phyloP scores from a whole-genome alignment of 2,113 vertebrate species.

The Gymnobelideus leadbeateri region DNA sequence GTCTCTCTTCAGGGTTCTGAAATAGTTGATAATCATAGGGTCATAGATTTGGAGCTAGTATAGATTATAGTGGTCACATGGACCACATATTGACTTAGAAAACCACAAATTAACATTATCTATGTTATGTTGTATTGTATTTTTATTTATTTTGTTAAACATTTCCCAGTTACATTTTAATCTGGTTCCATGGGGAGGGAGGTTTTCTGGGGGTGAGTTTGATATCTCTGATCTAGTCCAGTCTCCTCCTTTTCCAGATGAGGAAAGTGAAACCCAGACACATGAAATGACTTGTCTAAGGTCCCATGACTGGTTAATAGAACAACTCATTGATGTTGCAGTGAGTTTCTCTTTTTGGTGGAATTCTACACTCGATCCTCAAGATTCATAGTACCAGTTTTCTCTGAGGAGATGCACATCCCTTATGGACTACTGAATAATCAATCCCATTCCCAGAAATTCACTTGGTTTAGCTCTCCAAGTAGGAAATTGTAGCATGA shows the following conservation, averaged over 20 bases:
- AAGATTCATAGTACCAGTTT: not conserved
- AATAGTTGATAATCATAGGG: not conserved
- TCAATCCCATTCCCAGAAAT: not conserved
- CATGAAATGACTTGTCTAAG: not conserved
- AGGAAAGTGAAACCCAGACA: constrained; percentile 21
- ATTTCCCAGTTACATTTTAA: not conserved
- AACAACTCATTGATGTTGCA: not conserved
- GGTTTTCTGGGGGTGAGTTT: not conserved
- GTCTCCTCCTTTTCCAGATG: not conserved
- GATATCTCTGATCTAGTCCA: not conserved
- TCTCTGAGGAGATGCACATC: not conserved
- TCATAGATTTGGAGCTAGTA: not conserved
- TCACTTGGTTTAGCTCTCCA: not conserved
- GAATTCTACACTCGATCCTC: not conserved
- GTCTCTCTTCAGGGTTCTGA: not conserved
- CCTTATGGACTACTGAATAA: not conserved
- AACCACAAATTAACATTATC: not conserved
- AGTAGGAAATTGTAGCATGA: not conserved
- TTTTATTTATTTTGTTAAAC: not conserved
- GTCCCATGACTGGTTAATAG: not conserved
- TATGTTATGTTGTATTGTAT: not conserved
- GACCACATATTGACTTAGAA: not conserved
- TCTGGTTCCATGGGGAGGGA: not conserved
- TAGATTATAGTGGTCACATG: not conserved
- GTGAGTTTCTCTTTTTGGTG: not conserved